These are phyloP conservation scores for Blastomussa wellsi DNA, from an alignment of 92 coral and sea anemone species.

Conservation along the genomic window DNA sequence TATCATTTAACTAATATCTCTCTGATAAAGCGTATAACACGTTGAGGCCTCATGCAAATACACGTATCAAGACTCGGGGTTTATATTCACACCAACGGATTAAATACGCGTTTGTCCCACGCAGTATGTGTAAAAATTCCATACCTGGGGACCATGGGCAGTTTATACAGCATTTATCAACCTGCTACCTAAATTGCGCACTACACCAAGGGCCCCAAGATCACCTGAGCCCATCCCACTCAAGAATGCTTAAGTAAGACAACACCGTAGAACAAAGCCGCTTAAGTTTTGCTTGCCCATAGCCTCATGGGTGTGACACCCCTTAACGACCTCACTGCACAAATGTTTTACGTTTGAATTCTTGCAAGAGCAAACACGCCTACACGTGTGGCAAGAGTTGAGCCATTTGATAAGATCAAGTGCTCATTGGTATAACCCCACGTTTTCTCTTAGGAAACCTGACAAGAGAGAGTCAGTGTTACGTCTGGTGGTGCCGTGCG, in stretches of 20 bases:
- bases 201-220: not conserved
- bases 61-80: constrained; percentile 44
- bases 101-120: constrained; percentile 30
- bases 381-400: constrained; percentile 74
- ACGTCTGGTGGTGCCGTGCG: constrained; percentile 74
- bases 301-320: constrained; percentile 19
- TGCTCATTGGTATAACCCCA: constrained; percentile 51
- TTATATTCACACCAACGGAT: constrained; percentile 44
- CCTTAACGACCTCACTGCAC: constrained; percentile 31
- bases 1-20: constrained; percentile 45
- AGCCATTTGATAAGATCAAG: constrained; percentile 69
- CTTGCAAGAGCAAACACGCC: constrained; percentile 79
- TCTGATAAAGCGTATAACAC: constrained; percentile 48
- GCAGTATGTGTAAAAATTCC: constrained; percentile 13
- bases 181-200: constrained; percentile 19
- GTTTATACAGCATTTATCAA: constrained; percentile 1
- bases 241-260: constrained; percentile 35
- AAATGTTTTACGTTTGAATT: constrained; percentile 52
- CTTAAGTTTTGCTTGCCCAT: constrained; percentile 13
- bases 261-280: constrained; percentile 21
- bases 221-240: constrained; percentile 64
- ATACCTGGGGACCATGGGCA: constrained; percentile 4
- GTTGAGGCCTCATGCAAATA: constrained; percentile 48
- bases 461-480: constrained; percentile 41
- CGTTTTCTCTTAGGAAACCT: constrained; percentile 94